Percentiles rank a stretch among this genome's conserved stretches.
These are phyloP conservation scores for Malurus cyaneus DNA, from an alignment of 2,113 vertebrate genomes.

Conservation along the genomic window DNA sequence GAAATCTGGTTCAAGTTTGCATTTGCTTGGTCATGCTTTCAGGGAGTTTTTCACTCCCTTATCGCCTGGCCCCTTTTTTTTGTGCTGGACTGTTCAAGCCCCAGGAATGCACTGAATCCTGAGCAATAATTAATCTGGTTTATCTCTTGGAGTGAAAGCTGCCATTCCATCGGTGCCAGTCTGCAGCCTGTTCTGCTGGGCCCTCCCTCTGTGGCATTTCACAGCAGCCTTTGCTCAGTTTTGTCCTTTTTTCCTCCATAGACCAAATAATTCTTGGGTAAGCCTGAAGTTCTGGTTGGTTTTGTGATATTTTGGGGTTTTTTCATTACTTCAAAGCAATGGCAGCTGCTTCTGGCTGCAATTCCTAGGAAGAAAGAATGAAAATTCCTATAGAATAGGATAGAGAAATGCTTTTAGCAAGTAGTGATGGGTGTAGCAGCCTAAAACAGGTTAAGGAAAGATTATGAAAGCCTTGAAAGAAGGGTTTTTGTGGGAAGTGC, in stretches of 20 bases:
- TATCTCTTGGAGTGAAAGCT: not conserved
- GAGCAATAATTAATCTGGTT: not conserved
- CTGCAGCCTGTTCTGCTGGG: not conserved
- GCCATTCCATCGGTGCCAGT: not conserved
- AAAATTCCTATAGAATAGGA: not conserved
- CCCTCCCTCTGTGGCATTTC: not conserved
- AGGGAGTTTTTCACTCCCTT: conserved; percentile 16
- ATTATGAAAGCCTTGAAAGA: not conserved
- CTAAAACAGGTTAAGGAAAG: not conserved
- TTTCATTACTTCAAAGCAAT: not conserved
- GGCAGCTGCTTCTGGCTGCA: not conserved
- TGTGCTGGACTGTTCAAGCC: not conserved
- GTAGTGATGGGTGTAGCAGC: not conserved
- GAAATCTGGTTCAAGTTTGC: not conserved
- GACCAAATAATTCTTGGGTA: fast-evolving
- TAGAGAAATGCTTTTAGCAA: not conserved
- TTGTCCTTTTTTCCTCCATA: not conserved
- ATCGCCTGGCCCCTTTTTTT: not conserved
- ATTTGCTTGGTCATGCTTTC: not conserved
- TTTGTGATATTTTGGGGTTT: not conserved
- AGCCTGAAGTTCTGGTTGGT: not conserved
- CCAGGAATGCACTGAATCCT: not conserved
- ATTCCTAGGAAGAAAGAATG: not conserved
- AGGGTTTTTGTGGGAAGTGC: not conserved
- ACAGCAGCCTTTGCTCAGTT: fast-evolving